Conservation (phyloP, 2,113 vertebrate species). For the Vombatus ursinus region DNA sequence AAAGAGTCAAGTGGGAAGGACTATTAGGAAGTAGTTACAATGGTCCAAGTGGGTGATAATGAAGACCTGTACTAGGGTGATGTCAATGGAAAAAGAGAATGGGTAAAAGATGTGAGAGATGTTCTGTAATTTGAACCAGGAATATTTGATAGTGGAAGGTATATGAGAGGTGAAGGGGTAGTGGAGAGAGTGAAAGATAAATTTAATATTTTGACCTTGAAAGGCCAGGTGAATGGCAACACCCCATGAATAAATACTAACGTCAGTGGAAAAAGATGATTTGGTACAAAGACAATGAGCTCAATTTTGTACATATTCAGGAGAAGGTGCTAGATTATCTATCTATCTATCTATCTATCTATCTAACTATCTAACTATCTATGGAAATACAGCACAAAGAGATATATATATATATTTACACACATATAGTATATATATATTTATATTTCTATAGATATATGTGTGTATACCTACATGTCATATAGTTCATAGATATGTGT, state of each 20-base stretch:
- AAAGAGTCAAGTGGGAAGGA: not conserved
- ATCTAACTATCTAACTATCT: too few relatives aligned
- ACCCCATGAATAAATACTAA: not conserved
- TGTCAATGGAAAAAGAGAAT: not conserved
- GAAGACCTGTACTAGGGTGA: not conserved
- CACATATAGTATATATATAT: not conserved
- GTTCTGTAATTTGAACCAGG: not conserved
- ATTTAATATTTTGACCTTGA: not conserved
- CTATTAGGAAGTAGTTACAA: not conserved
- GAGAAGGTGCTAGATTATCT: not conserved
- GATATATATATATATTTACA: not conserved
- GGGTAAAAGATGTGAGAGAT: not conserved
- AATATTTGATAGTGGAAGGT: not conserved
- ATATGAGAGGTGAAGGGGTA: not conserved
- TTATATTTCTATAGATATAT: not conserved
- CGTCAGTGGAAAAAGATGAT: not conserved
- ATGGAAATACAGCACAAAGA: not conserved
- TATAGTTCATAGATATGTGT: not conserved
- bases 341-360: too few relatives aligned
- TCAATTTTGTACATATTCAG: not conserved
- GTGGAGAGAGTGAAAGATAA: not conserved
- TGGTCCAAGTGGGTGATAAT: not conserved
- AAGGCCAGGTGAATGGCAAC: not conserved
- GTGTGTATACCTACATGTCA: not conserved
- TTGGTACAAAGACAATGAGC: not conserved